phyloP scores from a whole-genome alignment of 2,797 vertebrate species.

The Rhynchotus rufescens region DNA sequence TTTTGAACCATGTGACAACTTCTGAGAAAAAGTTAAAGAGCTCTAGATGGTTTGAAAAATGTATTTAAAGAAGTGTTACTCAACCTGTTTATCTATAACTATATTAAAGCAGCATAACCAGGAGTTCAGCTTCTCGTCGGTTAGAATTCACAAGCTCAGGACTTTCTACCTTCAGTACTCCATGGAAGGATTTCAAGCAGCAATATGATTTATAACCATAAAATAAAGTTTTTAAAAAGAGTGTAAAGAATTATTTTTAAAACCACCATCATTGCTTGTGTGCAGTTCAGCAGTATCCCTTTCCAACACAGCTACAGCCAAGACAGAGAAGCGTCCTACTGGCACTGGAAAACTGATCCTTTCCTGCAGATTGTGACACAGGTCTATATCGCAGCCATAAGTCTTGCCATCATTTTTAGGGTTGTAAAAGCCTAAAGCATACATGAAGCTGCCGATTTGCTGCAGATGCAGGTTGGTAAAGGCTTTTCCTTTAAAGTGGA shows the following conservation, averaged over 20 bases:
- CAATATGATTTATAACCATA: neutral
- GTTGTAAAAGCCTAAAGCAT: neutral
- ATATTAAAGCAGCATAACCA: neutral
- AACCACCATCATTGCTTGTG: neutral
- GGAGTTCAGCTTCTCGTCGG: neutral
- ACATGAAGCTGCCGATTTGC: neutral
- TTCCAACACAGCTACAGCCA: neutral
- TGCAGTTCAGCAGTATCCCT: neutral
- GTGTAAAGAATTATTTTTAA: neutral
- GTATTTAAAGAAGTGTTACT: neutral
- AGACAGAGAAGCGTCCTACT: neutral
- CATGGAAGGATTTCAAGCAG: neutral
- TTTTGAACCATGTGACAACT: neutral
- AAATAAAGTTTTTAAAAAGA: neutral
- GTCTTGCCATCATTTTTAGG: neutral
- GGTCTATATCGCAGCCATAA: neutral
- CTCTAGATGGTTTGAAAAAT: neutral
- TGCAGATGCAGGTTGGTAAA: neutral
- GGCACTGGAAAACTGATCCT: neutral
- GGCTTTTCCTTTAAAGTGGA: constrained; percentile 4
- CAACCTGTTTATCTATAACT: neutral
- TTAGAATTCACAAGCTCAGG: neutral
- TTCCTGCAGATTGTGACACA: neutral
- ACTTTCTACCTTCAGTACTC: neutral
- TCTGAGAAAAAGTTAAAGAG: neutral